A percentile compares a stretch with the other conserved stretches of the same genome.
Conservation (phyloP, 2,113 vertebrate species). For the Eidolon helvum region DNA sequence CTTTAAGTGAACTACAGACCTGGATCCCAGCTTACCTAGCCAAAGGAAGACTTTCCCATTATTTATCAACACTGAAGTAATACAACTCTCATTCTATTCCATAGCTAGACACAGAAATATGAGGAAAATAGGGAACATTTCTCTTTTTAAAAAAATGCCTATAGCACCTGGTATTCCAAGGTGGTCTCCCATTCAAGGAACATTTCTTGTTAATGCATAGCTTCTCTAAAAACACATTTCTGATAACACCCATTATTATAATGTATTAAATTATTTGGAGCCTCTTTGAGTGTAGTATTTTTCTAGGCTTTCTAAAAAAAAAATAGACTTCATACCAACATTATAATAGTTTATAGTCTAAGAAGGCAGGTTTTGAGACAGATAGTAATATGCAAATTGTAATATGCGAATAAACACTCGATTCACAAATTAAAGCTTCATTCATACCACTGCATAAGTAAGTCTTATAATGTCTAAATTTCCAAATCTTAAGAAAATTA, state of each 20-base stretch:
- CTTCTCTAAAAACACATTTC: conserved; percentile 49
- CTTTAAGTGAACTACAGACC: conserved; percentile 41
- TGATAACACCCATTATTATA: conserved; percentile 17
- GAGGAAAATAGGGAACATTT: conserved; percentile 63
- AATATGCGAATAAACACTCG: not conserved
- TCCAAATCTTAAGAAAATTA: conserved; percentile 42
- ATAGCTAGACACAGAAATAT: conserved; percentile 62
- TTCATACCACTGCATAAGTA: not conserved
- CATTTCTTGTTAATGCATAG: conserved; percentile 47
- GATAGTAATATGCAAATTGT: not conserved
- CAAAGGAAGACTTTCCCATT: conserved; percentile 43
- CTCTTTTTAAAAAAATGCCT: not conserved
- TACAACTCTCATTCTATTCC: conserved; percentile 65
- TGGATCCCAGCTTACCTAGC: conserved; percentile 38
- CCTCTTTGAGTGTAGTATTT: not conserved
- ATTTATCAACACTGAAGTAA: conserved; percentile 45
- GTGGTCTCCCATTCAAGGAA: not conserved
- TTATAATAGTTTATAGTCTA: conserved; percentile 2
- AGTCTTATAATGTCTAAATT: not conserved
- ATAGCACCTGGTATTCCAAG: too few relatives aligned
- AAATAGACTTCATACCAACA: not conserved
- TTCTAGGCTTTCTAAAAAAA: conserved; percentile 42
- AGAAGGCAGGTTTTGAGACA: conserved; percentile 8
- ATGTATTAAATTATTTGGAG: conserved; percentile 17
- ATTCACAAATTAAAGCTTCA: not conserved